Percentiles rank a stretch among this genome's conserved stretches.
Conservation (phyloP, 92 coral and sea anemone genomes). For the Diadumene lineata region DNA sequence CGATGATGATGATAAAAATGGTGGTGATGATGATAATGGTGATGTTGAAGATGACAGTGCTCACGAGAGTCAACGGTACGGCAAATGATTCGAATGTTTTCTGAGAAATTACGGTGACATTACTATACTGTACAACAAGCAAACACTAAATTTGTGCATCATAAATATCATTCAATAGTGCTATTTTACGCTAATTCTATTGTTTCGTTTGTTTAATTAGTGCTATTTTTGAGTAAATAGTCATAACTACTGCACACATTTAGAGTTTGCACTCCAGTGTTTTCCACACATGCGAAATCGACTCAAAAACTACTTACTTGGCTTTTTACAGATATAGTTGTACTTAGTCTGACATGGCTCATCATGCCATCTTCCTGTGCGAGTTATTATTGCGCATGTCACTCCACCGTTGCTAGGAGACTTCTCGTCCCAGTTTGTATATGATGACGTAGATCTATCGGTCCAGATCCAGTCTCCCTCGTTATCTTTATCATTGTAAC, state of each 20-base stretch:
- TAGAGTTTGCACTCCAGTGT: neutral
- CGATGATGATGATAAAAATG: neutral
- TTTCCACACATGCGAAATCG: neutral
- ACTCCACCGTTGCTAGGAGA: conserved; percentile 99
- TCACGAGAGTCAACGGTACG: no score
- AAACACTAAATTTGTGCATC: no score
- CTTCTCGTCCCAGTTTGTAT: conserved; percentile 98
- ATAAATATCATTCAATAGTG: no score
- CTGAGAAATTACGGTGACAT: no score
- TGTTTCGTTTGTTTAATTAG: no score
- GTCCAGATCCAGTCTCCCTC: conserved; percentile 99
- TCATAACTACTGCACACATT: no score
- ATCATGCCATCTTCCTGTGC: conserved; percentile 93
- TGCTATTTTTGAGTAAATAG: no score
- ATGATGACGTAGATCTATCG: conserved; percentile 92
- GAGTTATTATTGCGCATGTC: conserved; percentile 90
- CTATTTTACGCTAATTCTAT: no score
- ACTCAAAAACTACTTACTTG: conserved; percentile 56
- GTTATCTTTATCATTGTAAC: conserved; percentile 94
- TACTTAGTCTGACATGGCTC: conserved; percentile 83
- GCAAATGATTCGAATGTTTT: no score
- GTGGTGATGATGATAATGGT: neutral
- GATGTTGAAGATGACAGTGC: neutral
- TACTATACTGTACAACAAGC: no score
- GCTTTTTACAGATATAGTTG: conserved; percentile 87